Conservation (phyloP, 2,888 invertebrate species). For the Rhimphoctona megacephalus region DNA sequence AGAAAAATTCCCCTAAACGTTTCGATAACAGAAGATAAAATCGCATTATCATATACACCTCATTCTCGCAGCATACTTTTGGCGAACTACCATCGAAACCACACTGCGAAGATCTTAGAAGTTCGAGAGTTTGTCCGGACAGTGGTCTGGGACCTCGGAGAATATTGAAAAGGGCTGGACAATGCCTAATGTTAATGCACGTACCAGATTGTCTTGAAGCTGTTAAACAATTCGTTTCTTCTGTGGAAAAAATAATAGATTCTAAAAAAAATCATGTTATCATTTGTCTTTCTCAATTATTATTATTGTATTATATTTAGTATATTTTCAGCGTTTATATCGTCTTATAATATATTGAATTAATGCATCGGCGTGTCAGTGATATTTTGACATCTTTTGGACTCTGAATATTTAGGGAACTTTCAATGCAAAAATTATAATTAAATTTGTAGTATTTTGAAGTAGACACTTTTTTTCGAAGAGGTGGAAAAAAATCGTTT, state of each 20-base stretch:
- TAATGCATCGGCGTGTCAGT: too few relatives aligned
- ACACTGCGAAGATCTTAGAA: constrained; percentile 84
- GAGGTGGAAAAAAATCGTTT: too few relatives aligned
- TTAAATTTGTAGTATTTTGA: too few relatives aligned
- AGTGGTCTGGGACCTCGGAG: constrained; percentile 78
- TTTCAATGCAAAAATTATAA: too few relatives aligned
- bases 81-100: constrained; percentile 84
- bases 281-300: too few relatives aligned
- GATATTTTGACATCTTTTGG: too few relatives aligned
- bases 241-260: constrained; percentile 71
- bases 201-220: constrained; percentile 77
- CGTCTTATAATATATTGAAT: too few relatives aligned
- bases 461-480: too few relatives aligned
- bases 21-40: neutral
- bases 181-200: constrained; percentile 84
- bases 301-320: neutral
- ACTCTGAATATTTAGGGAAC: too few relatives aligned
- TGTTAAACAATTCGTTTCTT: constrained; percentile 77
- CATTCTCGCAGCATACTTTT: constrained; percentile 83
- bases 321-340: neutral
- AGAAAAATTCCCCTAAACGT: neutral
- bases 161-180: constrained; percentile 79
- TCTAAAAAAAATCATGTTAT: neutral
- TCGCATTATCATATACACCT: constrained; percentile 50
- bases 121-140: constrained; percentile 71